Conservation (phyloP, 2,888 invertebrate species). For the Drosophila kuntzei region DNA sequence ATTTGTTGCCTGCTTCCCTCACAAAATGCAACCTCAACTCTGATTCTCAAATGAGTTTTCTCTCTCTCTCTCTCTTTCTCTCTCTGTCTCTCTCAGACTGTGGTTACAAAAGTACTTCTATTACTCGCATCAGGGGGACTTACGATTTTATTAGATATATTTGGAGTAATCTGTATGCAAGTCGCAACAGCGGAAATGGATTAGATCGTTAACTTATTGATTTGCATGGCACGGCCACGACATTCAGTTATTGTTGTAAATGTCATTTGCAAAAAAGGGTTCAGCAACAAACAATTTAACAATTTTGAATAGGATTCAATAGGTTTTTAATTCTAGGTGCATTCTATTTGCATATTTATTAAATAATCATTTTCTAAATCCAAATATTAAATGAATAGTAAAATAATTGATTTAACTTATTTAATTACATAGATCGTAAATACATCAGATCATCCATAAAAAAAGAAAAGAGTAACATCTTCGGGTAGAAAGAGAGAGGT, state of each 20-base stretch:
- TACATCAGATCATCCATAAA: background rate
- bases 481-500: background rate
- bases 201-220: conserved; percentile 65
- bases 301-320: background rate
- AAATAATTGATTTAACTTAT: conserved; percentile 1
- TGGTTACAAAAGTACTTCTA: background rate
- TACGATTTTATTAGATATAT: conserved; percentile 42
- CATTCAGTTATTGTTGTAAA: conserved; percentile 33
- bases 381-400: background rate
- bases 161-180: conserved; percentile 59
- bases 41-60: conserved; percentile 36
- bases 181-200: conserved; percentile 57
- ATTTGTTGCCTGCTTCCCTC: conserved; percentile 3
- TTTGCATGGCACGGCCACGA: conserved; percentile 43
- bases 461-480: no score
- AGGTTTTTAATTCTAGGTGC: background rate
- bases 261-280: conserved; percentile 18
- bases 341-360: background rate
- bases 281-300: conserved; percentile 21
- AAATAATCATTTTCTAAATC: conserved; percentile 1
- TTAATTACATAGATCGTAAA: background rate
- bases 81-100: background rate
- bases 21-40: conserved; percentile 35
- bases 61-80: background rate
- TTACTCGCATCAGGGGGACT: background rate